Evolutionary conservation across 2,113 vertebrate genomes (phyloP).

Genomic region (Corvus moneduloides): DNA sequence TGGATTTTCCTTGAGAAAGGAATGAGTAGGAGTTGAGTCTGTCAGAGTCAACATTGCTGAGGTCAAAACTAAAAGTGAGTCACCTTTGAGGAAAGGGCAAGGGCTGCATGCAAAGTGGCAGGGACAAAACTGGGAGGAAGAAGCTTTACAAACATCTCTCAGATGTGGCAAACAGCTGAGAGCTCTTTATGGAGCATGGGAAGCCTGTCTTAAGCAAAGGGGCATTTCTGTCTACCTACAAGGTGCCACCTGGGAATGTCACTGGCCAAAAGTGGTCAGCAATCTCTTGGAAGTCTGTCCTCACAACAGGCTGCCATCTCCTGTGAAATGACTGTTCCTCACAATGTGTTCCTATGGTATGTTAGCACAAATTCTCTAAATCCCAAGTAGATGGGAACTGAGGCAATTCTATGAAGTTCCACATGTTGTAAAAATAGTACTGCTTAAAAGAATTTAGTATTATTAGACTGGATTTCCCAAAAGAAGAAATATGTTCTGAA

Average conservation of each 20-base stretch:
- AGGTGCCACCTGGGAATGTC: not conserved
- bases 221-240: not conserved
- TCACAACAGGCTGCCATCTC: not conserved
- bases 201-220: not conserved
- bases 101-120: not conserved
- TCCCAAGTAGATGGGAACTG: not conserved
- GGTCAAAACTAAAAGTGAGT: not conserved
- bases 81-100: not conserved
- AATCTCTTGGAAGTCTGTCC: not conserved
- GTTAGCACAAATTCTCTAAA: conserved; percentile 23
- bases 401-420: not conserved
- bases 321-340: not conserved
- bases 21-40: not conserved
- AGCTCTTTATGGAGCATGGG: rapidly evolving
- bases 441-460: not conserved
- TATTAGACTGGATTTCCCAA: conserved; percentile 6
- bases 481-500: not conserved
- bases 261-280: rapidly evolving
- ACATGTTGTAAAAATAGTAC: not conserved
- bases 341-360: not conserved
- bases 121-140: rapidly evolving
- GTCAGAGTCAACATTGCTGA: rapidly evolving
- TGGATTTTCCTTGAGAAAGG: not conserved
- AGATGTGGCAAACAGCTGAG: not conserved
- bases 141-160: not conserved